These are phyloP conservation scores for Hirtodrosophila duncani DNA, from an alignment of 2,888 invertebrate species.

Conservation along the genomic window DNA sequence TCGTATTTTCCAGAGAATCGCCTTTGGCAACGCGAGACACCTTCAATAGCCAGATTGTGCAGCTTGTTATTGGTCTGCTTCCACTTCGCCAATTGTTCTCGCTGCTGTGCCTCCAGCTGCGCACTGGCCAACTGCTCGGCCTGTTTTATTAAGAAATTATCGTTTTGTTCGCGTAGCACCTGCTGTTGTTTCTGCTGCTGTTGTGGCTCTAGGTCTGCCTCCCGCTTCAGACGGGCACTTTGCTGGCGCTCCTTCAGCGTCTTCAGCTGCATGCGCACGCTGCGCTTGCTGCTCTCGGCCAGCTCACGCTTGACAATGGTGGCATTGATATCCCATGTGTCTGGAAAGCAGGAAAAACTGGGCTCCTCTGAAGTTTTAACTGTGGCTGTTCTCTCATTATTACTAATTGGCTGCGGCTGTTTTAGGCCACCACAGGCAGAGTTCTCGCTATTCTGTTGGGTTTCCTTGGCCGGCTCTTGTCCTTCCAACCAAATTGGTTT, in stretches of 20 bases:
- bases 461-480: background rate
- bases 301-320: constrained; percentile 59
- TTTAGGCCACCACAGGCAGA: background rate
- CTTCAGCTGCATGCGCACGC: constrained; percentile 37
- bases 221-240: background rate
- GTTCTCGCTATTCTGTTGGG: background rate
- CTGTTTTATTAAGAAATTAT: constrained; percentile 53
- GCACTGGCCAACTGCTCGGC: constrained; percentile 61
- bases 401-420: background rate
- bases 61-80: constrained; percentile 62
- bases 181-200: constrained; percentile 33
- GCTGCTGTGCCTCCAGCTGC: constrained; percentile 54
- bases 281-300: constrained; percentile 57
- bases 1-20: constrained; percentile 81
- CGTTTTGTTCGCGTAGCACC: constrained; percentile 43
- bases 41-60: constrained; percentile 78
- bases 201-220: constrained; percentile 27
- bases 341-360: constrained; percentile 35
- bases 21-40: constrained; percentile 81
- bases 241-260: constrained; percentile 38
- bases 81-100: constrained; percentile 53
- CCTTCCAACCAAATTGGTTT: constrained; percentile 7
- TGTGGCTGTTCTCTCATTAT: background rate
- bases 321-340: constrained; percentile 50
- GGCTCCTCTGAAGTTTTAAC: constrained; percentile 15